phyloP scores from a whole-genome alignment of 2,797 vertebrate species.

The Anisognathus igniventris region DNA sequence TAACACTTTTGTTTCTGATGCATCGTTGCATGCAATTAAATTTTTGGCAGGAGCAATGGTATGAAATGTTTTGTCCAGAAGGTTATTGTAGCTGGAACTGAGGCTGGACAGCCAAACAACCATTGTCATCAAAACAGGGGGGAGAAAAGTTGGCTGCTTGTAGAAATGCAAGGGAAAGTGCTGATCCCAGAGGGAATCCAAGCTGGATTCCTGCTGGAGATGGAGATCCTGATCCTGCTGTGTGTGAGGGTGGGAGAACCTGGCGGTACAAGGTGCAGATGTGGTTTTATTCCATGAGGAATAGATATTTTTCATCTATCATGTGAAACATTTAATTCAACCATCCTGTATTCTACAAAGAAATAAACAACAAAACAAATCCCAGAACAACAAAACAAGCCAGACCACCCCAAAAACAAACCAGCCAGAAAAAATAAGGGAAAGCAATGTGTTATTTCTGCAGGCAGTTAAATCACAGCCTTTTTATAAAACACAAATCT shows the following conservation, averaged over 20 bases:
- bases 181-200: neutral
- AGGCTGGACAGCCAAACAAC: neutral
- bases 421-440: accelerated
- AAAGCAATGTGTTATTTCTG: neutral
- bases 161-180: neutral
- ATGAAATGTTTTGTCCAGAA: constrained; percentile 31
- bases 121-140: neutral
- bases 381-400: neutral
- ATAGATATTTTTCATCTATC: accelerated
- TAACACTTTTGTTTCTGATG: constrained; percentile 20
- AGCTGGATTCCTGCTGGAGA: neutral
- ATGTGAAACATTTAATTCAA: neutral
- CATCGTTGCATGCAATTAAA: constrained; percentile 48
- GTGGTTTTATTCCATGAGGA: accelerated
- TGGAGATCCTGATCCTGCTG: accelerated
- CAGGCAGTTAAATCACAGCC: neutral
- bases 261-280: neutral
- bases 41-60: constrained; percentile 22
- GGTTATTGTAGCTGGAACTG: constrained; percentile 1
- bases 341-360: neutral
- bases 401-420: neutral
- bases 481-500: neutral
- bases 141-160: neutral
- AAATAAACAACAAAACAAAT: neutral
- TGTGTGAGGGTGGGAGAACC: neutral